Base-by-base conservation (phyloP, 1,140 invertebrate species). In the Diachasma alloeum region DNA sequence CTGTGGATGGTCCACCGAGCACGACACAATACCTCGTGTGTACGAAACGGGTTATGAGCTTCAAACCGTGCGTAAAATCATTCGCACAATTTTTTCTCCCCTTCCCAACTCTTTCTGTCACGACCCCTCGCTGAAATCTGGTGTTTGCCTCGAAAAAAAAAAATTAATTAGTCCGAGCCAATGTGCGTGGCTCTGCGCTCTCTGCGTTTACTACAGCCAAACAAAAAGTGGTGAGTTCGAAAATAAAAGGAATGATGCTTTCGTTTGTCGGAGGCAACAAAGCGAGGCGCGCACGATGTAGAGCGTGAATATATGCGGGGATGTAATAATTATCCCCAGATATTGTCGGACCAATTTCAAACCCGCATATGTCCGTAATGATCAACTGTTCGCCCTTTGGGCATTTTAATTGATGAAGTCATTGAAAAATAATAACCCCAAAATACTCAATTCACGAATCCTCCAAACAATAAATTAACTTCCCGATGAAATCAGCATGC, bases 51-150 rank as follows among this genome's bases (percentile, higher is more conserved):
- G 74, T 80, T 78, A 77, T 77, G 77, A 79, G 78, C 56, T 71
- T 80, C 77, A 76, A 81, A 71, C 76, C 74, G 71, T 79, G 76
- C 79, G 78, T 72, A 83, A 83, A 83, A 83, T 82, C 80, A 69
- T 79, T 78, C 78, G 79, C 71, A 37, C 24, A 70, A 66, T 42
- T 46, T 66, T 69, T 72, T 46, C 22, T 48, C 37, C 19, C 44
- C 63, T 67, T 42, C 24, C 17, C 11, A 15, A 19, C 59, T 71
- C 63, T 39, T 75, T 31, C 53, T n/a, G n/a, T 72, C 42, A 9
- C 42, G n/a, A 2, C 17, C 24, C 44, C 59, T 17, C 11, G 5
- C 11, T 63, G 24, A 19, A 63, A 31, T 63, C 59, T 63, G 59
- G 5, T 63, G 8, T 13, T 59, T 17, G 2, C n/a, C n/a, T 22